These are phyloP conservation scores for Limnephilus lunatus DNA, from an alignment of 2,888 invertebrate genomes.

Conservation along the genomic window DNA sequence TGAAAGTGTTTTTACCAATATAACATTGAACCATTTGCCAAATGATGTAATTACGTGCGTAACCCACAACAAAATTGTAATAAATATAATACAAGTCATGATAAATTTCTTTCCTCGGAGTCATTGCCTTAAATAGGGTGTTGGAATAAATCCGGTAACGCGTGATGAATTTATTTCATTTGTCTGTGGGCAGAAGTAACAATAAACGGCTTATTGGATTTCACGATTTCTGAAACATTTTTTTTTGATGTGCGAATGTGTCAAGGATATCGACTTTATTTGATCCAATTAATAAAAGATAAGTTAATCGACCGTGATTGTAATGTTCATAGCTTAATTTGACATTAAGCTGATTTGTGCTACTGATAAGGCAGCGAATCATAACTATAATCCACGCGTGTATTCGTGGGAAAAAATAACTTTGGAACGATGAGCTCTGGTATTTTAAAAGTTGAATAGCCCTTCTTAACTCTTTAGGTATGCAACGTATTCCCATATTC, in stretches of 20 bases:
- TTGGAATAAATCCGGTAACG: conserved; percentile 1
- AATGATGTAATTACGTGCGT: not conserved
- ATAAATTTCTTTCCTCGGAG: not conserved
- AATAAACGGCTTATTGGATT: conserved; percentile 12
- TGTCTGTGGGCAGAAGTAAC: conserved; percentile 7
- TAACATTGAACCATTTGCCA: not conserved
- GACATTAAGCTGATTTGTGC: not conserved
- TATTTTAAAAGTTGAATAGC: no score
- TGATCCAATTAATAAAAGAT: not conserved
- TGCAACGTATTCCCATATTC: no score
- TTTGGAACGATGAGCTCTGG: no score
- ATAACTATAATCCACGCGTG: not conserved
- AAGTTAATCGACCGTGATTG: not conserved
- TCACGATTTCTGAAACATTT: not conserved
- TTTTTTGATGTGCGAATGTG: not conserved
- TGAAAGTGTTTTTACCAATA: not conserved
- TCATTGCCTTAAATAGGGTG: conserved; percentile 2
- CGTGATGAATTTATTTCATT: not conserved
- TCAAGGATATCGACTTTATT: not conserved
- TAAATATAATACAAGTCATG: not conserved
- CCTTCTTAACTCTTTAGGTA: no score
- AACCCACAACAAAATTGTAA: not conserved
- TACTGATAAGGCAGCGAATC: not conserved
- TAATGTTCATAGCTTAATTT: not conserved
- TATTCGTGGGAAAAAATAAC: no score